phyloP scores from a whole-genome alignment of 1,140 invertebrate genomes.

The Drosophila bocqueti region DNA sequence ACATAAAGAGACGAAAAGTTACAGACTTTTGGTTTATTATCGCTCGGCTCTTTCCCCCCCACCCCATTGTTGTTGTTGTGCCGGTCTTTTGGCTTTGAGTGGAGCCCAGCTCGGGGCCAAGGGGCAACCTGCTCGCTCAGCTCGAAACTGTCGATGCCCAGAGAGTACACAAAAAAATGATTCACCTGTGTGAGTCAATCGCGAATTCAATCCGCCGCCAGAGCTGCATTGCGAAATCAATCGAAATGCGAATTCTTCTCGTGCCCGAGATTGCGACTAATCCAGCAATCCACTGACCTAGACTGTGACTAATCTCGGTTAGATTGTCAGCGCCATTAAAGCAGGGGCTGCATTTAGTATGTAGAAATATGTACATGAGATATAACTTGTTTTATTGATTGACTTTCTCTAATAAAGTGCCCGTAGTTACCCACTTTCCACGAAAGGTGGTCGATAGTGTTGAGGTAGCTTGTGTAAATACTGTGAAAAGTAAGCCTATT shows the following conservation, averaged over 20 bases:
- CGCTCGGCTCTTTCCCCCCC: constrained; percentile 19
- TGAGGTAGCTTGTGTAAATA: constrained; percentile 7
- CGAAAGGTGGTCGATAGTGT: background rate
- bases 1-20: constrained; percentile 44
- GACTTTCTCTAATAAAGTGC: constrained; percentile 55
- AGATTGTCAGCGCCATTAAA: background rate
- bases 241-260: constrained; percentile 26
- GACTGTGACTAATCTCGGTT: constrained; percentile 17
- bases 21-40: constrained; percentile 72
- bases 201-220: constrained; percentile 6
- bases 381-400: background rate
- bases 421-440: constrained; percentile 35
- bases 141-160: constrained; percentile 28
- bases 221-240: constrained; percentile 24
- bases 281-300: constrained; percentile 23
- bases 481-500: background rate
- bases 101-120: background rate
- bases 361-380: background rate
- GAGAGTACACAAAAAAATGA: constrained; percentile 27
- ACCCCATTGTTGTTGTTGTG: constrained; percentile 16
- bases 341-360: constrained; percentile 2
- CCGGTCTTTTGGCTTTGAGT: constrained; percentile 29
- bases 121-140: constrained; percentile 29
- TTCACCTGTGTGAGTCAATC: constrained; percentile 47
- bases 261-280: background rate